A percentile compares a stretch with the other conserved stretches of the same genome.
Conservation (phyloP, 2,888 invertebrate genomes). For the Lasius platythorax region DNA sequence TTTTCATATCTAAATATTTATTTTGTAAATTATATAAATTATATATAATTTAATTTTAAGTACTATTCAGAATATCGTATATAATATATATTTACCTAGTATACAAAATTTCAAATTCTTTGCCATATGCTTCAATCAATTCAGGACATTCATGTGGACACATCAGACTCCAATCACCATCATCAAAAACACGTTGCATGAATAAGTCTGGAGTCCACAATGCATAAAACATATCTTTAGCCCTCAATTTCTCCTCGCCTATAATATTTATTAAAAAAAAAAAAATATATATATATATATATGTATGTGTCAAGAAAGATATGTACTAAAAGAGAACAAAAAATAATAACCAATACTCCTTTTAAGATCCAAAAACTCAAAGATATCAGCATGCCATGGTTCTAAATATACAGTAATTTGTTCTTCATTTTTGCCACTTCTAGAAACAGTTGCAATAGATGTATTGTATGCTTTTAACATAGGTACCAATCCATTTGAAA, state of each 20-base stretch:
- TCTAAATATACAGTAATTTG: constrained; percentile 99
- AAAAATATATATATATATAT: background rate
- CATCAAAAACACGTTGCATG: constrained; percentile 95
- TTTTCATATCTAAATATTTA: constrained; percentile 90
- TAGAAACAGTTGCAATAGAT: constrained; percentile 98
- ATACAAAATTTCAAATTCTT: constrained; percentile 96
- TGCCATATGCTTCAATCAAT: constrained; percentile 96
- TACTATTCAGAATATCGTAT: constrained; percentile 58
- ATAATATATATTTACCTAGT: constrained; percentile 86
- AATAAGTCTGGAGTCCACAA: constrained; percentile 99
- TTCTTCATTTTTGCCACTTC: constrained; percentile 99
- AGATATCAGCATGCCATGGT: constrained; percentile 99
- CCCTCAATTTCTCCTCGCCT: constrained; percentile 96
- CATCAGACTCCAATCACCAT: constrained; percentile 97
- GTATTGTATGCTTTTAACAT: constrained; percentile 98
- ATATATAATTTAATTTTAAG: constrained; percentile 19
- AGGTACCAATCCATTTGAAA: constrained; percentile 97
- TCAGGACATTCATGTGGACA: constrained; percentile 98
- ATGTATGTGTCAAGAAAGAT: background rate
- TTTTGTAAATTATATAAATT: constrained; percentile 23
- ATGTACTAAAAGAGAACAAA: background rate
- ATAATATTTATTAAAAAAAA: background rate
- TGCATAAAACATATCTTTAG: constrained; percentile 98
- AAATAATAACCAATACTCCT: constrained; percentile 91
- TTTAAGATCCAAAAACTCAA: constrained; percentile 96